Base-by-base conservation (phyloP, 2,888 invertebrate species). In the Pristionchus arcanus region DNA sequence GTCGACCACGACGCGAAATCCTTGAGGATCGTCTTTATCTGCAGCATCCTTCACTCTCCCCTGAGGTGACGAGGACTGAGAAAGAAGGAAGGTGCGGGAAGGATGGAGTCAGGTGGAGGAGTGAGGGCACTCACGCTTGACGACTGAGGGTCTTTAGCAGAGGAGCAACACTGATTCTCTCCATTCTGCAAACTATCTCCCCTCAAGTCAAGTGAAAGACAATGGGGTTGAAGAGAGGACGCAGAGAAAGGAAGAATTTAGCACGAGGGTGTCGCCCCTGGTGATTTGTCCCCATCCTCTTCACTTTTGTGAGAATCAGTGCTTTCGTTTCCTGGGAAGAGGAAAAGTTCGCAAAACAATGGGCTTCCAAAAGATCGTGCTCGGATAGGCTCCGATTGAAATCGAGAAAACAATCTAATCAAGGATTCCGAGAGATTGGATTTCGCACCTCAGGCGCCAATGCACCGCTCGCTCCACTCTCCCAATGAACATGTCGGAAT, bases 1-100 rank as follows among this genome's bases (percentile, higher is more conserved):
- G 87, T 88, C 19, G 87, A 88, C 87, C 87, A 88, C 25, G 49
- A 71, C 7, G 31, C 31, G 74, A 88, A 88, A 42, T 88, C 87
- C 55, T 55, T 34, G 9, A 88, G 74, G 31, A 88, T 55, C 34
- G 71, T 53, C n/a, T 28, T 68, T 25, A 68, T 19, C 34, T 59
- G 63, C 34, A 85, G 74, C 74, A 74, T 74, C 37, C 74, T 37
- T 74, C 37, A 2, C 42, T n/a, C n/a, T n/a, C n/a, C n/a, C n/a
- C 71, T 28, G 55, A 49, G 42, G 42, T 49, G 42, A 49, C 42
- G 55, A 21, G 55, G 71, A 66, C 13, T 66, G 19, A 31, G 68
- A 34, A 34, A 34, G 34, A 15, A 71, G 31, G 68, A 19, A 71
- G 28, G 25, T 21, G 34, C 9, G 71, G 21, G 1, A n/a, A 37